Base-by-base conservation (phyloP, 2,113 vertebrate species). In the Pachyramphus minor region DNA sequence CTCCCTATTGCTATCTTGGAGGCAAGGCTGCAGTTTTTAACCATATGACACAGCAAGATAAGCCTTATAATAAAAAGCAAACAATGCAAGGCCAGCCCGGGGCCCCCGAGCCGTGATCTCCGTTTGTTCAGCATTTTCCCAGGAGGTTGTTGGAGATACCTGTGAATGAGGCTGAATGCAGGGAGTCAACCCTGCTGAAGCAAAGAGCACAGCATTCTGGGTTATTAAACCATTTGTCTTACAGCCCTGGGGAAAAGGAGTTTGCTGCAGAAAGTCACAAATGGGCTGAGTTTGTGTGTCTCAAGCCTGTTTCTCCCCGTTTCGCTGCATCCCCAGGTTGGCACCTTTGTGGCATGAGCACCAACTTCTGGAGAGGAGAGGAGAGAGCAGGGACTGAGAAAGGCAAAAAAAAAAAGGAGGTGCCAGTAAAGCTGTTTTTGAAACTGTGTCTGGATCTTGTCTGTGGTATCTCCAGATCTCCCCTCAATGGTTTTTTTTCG, bases 21-120 rank as follows among this genome's bases (percentile, higher is more conserved):
- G 95, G 87, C 95, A 93, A 90, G 66, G 90, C 84, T 96, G 90
- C 96, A 88, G 86, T 92, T 94, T 95, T 83, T 83, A 88, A 75
- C 90, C 95, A 90, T 96, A 97, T 97, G 97, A 95, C 96, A 97
- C 79, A 74, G 94, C 12, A n/a, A 97, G 96, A 97, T 97, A 97
- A 97, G 96, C 72, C 60, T 87, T n/a, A 80, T 47, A 97, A 97
- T 96, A 91, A 83, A 93, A 90, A 76, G 45, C 93, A 95, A 96
- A 97, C 95, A 97, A 96, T 93, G 86, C 91, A 71, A 73, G 91
- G 81, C 93, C 91, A 92, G 88, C 84, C 87, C 47, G 0, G 0
- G 76, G 93, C 47, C 35, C 69, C 59, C 20, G 33, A 96, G 94
- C 83, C n/a, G 0, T 7, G 84, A 91, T 97, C 95, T 96, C 58